phyloP scores from a whole-genome alignment of 2,113 vertebrate genomes.

The Dasyprocta punctata region DNA sequence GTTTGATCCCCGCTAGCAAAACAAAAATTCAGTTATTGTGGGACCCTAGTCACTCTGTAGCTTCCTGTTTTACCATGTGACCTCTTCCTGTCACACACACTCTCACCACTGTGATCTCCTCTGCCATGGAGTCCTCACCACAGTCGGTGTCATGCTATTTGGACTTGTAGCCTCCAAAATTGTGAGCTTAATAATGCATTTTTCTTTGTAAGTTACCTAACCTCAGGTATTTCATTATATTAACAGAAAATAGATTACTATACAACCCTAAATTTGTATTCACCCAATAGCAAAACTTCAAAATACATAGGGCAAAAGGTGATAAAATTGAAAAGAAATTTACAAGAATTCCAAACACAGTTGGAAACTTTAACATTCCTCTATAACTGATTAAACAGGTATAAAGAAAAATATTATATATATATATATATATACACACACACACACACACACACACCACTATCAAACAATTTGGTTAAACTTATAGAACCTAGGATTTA shows the following conservation, averaged over 20 bases:
- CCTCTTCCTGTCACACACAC: not conserved
- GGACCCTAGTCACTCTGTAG: not conserved
- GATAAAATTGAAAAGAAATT: not conserved
- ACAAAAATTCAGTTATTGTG: too few relatives aligned
- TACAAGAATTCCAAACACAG: not conserved
- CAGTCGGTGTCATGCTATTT: not conserved
- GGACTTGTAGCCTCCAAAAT: not conserved
- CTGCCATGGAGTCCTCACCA: not conserved
- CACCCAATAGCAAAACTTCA: not conserved
- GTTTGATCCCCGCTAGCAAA: too few relatives aligned
- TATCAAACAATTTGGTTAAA: not conserved
- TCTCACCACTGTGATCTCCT: not conserved
- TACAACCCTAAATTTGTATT: not conserved
- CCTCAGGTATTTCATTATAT: not conserved
- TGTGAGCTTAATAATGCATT: not conserved
- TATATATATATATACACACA: not conserved
- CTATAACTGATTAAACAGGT: not conserved
- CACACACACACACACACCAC: not conserved
- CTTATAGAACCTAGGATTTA: not conserved
- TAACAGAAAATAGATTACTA: not conserved
- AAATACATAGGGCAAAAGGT: not conserved
- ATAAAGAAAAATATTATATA: too few relatives aligned
- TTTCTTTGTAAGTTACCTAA: not conserved
- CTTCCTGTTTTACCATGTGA: not conserved
- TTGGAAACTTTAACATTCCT: not conserved